Evolutionary conservation across 2,113 vertebrate genomes (phyloP).

Genomic region (Brachyhypopomus occidentalis): DNA sequence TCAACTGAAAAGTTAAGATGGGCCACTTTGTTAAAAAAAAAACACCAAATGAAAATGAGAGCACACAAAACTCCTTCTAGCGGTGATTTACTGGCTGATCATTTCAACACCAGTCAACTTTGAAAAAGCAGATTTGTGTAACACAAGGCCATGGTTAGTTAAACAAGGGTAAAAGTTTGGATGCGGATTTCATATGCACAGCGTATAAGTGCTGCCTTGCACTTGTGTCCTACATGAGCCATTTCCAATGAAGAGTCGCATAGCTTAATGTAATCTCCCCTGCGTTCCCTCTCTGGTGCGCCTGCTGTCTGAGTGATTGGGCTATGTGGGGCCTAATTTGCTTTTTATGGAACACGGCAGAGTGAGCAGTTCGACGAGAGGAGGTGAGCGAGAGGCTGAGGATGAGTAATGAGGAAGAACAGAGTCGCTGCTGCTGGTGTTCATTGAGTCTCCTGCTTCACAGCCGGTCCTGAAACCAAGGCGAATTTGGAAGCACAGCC

Average conservation of each 20-base stretch:
- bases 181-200: neutral
- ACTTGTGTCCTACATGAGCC: neutral
- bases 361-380: constrained; percentile 13
- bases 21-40: constrained; percentile 35
- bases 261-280: constrained; percentile 12
- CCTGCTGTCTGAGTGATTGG: constrained; percentile 4
- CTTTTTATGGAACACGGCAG: constrained; percentile 15
- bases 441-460: constrained; percentile 59
- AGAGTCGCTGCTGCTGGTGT: constrained; percentile 64
- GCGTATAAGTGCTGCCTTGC: neutral
- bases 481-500: constrained; percentile 65
- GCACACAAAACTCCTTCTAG: constrained; percentile 21
- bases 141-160: neutral
- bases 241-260: constrained; percentile 6
- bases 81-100: constrained; percentile 9
- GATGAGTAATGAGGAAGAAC: constrained; percentile 38
- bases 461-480: constrained; percentile 56
- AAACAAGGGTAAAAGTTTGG: neutral
- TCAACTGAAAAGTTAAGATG: constrained; percentile 33
- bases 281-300: neutral
- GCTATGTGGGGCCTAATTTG: neutral
- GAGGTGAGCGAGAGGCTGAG: constrained; percentile 27
- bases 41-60: constrained; percentile 2
- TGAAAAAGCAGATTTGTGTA: neutral
- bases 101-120: neutral